phyloP scores from a whole-genome alignment of 2,797 vertebrate genomes.

The Platalea minor region DNA sequence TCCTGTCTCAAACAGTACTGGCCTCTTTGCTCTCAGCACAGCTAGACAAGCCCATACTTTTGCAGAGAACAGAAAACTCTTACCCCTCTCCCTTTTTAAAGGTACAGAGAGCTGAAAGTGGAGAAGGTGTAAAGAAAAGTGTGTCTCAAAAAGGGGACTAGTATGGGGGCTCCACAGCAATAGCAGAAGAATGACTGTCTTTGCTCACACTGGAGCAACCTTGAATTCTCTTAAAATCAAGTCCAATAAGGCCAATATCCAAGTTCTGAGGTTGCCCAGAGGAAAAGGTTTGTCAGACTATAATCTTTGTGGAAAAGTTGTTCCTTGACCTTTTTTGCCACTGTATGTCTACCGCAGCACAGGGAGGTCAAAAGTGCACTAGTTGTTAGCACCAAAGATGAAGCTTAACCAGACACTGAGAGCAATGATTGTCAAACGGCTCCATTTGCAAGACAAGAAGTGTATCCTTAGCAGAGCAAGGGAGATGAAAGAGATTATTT shows the following conservation, averaged over 20 bases:
- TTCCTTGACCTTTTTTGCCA: constrained; percentile 64
- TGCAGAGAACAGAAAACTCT: not conserved
- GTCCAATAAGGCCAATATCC: constrained; percentile 20
- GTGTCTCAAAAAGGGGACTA: not conserved
- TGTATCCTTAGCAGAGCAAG: constrained; percentile 63
- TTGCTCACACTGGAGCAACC: not conserved
- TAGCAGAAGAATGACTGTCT: not conserved
- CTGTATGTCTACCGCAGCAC: constrained; percentile 30
- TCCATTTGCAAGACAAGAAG: constrained; percentile 74
- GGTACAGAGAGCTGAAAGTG: not conserved
- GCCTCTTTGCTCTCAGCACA: not conserved
- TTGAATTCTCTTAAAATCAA: constrained; percentile 48
- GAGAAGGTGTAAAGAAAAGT: not conserved
- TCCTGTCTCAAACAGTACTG: not conserved
- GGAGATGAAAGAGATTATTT: constrained; percentile 71
- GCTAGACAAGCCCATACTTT: not conserved
- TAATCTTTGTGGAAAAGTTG: constrained; percentile 61
- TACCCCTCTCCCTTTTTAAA: not conserved
- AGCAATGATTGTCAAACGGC: constrained; percentile 68
- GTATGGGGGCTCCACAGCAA: not conserved
- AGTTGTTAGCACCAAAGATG: constrained; percentile 63
- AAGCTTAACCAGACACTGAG: constrained; percentile 61
- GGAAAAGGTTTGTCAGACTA: constrained; percentile 49
- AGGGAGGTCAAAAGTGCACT: constrained; percentile 69
- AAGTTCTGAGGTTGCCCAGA: constrained; percentile 34